Evolutionary conservation across 2,888 invertebrate species (phyloP).

Genomic region (Boloria euphrosyne): DNA sequence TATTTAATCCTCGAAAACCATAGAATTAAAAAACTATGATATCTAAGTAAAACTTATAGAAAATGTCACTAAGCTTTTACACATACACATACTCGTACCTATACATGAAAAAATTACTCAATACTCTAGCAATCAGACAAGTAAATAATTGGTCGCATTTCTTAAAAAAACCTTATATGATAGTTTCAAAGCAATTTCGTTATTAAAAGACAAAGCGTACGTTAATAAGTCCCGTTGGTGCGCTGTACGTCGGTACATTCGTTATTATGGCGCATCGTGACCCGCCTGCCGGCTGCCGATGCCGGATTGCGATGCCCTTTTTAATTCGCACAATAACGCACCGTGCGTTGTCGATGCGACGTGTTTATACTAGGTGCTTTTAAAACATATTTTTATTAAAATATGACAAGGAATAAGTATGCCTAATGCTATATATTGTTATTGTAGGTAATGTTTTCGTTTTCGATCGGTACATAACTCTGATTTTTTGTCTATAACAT

Average conservation of each 20-base stretch:
- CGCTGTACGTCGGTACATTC: conserved; percentile 15
- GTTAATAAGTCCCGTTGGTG: conserved; percentile 36
- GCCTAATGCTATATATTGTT: no score
- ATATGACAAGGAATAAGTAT: no score
- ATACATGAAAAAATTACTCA: neutral
- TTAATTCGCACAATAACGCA: conserved; percentile 72
- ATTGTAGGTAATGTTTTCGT: no score
- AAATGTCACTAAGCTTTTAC: no score
- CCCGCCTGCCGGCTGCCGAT: conserved; percentile 54
- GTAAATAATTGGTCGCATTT: conserved; percentile 13
- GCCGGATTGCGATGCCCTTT: conserved; percentile 58
- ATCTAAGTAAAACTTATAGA: no score
- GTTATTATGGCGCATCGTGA: conserved; percentile 55
- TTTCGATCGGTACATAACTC: no score
- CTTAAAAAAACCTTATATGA: conserved; percentile 5
- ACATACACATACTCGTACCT: no score
- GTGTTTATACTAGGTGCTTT: conserved; percentile 43
- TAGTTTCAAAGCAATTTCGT: conserved; percentile 29
- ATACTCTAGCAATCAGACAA: neutral
- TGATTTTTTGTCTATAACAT: no score
- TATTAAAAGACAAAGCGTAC: conserved; percentile 36
- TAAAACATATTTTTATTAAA: no score
- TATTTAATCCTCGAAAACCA: no score
- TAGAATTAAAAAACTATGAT: no score
- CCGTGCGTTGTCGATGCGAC: conserved; percentile 45